Conservation (phyloP, 2,113 vertebrate species). For the Sciurus niger region DNA sequence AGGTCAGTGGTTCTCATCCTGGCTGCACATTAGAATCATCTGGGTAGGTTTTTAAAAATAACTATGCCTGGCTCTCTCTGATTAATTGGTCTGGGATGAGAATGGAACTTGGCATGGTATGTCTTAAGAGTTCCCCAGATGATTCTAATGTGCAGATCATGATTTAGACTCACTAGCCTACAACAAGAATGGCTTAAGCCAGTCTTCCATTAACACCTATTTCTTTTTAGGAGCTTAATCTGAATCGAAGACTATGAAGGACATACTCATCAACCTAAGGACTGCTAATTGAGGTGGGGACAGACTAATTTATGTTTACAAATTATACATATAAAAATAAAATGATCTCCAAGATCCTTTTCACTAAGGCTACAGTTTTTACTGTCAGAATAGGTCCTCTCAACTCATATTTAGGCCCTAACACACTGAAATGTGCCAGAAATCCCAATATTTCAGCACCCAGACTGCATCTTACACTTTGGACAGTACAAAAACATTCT, state of each 20-base stretch:
- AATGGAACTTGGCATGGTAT: background rate
- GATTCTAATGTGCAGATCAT: constrained; percentile 50
- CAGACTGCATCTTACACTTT: background rate
- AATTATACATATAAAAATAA: constrained; percentile 46
- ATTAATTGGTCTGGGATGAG: constrained; percentile 60
- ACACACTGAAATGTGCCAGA: constrained; percentile 8
- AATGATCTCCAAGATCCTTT: constrained; percentile 18
- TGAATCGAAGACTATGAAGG: constrained; percentile 1
- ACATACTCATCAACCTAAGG: background rate
- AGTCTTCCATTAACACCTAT: background rate
- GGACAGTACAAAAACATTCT: background rate
- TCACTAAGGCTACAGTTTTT: constrained; percentile 45
- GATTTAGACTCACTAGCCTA: constrained; percentile 57
- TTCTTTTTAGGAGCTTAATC: constrained; percentile 64
- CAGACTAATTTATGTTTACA: background rate
- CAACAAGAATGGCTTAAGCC: constrained; percentile 20
- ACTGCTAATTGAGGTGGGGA: background rate
- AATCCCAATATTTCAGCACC: background rate
- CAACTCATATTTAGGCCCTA: constrained; percentile 9
- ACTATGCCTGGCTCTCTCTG: constrained; percentile 59
- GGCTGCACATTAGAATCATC: constrained; percentile 68
- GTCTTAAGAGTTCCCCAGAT: constrained; percentile 59
- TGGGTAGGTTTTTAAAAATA: constrained; percentile 66
- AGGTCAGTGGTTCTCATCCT: constrained; percentile 64
- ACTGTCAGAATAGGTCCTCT: background rate